Evolutionary conservation across 2,113 vertebrate species (phyloP).

Genomic region (Pluvianellus socialis): DNA sequence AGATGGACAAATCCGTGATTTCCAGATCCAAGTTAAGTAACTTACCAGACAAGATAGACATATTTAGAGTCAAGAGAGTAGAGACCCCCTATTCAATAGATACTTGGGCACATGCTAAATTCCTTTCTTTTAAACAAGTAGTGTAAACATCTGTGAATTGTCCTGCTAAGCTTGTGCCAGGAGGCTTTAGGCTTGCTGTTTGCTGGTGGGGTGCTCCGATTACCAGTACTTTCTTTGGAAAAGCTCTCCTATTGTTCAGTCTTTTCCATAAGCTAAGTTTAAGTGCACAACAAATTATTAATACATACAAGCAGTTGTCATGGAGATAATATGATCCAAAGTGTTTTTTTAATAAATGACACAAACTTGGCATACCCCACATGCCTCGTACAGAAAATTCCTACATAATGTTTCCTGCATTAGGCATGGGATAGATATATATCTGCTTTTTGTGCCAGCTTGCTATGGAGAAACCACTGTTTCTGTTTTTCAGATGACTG

Average conservation of each 20-base stretch:
- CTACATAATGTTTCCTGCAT: not conserved
- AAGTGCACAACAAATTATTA: not conserved
- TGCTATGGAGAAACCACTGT: not conserved
- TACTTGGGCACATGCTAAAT: not conserved
- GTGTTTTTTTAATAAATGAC: not conserved
- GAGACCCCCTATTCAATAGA: not conserved
- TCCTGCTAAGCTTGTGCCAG: not conserved
- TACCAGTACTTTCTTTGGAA: not conserved
- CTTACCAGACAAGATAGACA: not conserved
- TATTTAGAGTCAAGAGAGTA: not conserved
- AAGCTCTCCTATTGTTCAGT: not conserved
- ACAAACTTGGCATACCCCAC: not conserved
- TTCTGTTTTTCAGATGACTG: not conserved
- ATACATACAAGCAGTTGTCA: slow-evolving; percentile 35
- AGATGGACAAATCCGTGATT: not conserved
- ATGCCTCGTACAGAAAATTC: not conserved
- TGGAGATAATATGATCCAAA: slow-evolving; percentile 27
- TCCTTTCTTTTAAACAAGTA: not conserved
- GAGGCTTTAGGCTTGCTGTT: not conserved
- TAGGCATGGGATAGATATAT: not conserved
- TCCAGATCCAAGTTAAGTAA: not conserved
- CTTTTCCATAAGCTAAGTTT: not conserved
- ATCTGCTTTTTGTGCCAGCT: not conserved
- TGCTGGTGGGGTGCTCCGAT: not conserved
- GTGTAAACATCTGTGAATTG: not conserved